phyloP scores from a whole-genome alignment of 1,140 invertebrate species.

The Camponotus pennsylvanicus region DNA sequence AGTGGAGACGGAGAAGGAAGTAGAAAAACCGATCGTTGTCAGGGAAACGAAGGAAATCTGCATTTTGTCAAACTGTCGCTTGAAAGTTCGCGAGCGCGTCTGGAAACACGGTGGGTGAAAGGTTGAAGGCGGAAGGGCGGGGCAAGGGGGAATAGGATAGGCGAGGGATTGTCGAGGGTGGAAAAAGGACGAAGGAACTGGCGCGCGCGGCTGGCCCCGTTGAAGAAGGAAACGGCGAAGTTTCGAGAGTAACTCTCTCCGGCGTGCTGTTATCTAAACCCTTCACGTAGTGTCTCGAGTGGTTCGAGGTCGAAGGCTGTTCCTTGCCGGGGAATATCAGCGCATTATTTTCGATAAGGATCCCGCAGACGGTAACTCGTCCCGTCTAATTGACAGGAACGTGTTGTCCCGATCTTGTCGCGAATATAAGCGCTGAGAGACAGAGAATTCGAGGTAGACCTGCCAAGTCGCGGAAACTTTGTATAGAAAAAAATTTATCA shows the following conservation, averaged over 20 bases:
- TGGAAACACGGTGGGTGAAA: slow-evolving; percentile 59
- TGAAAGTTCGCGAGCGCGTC: slow-evolving; percentile 64
- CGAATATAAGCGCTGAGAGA: slow-evolving; percentile 22
- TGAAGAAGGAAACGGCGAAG: slow-evolving; percentile 68
- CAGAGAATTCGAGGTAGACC: too few species aligned
- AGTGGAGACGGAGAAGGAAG: slow-evolving; percentile 20
- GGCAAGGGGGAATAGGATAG: neutral
- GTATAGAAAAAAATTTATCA: neutral
- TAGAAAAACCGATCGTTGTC: slow-evolving; percentile 75
- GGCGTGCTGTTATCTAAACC: slow-evolving; percentile 74
- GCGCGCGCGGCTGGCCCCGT: neutral
- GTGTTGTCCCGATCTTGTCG: slow-evolving; percentile 53
- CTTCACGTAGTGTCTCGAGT: slow-evolving; percentile 70
- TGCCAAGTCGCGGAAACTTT: neutral
- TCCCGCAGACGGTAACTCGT: slow-evolving; percentile 61
- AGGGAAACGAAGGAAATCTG: slow-evolving; percentile 76
- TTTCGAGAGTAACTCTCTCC: slow-evolving; percentile 72
- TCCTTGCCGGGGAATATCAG: slow-evolving; percentile 62
- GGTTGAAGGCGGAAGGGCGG: slow-evolving; percentile 54
- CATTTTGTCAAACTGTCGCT: slow-evolving; percentile 77
- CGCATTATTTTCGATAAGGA: slow-evolving; percentile 68
- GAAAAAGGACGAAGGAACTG: slow-evolving; percentile 53
- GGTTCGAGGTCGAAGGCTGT: slow-evolving; percentile 68
- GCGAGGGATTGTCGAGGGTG: slow-evolving; percentile 51
- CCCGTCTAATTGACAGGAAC: slow-evolving; percentile 52